Conservation (phyloP, 2,888 invertebrate genomes). For the Synergus japonicus region DNA sequence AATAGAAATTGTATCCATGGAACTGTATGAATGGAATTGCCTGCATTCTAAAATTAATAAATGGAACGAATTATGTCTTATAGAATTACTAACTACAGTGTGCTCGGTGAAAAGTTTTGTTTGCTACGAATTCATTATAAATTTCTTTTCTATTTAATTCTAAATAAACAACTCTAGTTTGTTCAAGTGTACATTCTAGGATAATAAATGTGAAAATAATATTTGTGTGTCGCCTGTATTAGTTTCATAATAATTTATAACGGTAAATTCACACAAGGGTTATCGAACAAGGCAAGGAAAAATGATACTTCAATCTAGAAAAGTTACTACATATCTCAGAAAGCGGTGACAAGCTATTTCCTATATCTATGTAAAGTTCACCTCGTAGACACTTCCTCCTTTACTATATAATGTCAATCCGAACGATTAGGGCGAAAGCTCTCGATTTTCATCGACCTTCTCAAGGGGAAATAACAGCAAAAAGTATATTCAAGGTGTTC, state of each 20-base stretch:
- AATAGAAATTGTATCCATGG: no score
- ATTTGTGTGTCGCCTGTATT: slow-evolving; percentile 11
- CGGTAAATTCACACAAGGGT: not conserved
- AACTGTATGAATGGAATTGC: no score
- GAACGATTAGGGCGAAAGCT: slow-evolving; percentile 13
- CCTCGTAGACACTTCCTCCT: not conserved
- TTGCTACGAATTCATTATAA: slow-evolving; percentile 17
- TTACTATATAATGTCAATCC: not conserved
- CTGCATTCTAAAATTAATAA: no score
- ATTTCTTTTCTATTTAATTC: not conserved
- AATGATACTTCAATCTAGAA: slow-evolving; percentile 14
- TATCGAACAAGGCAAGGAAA: slow-evolving; percentile 11
- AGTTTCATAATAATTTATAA: slow-evolving; percentile 11
- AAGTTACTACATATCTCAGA: not conserved
- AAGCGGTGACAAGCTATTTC: slow-evolving; percentile 21
- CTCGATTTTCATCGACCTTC: slow-evolving; percentile 16
- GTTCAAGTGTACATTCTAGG: slow-evolving; percentile 5
- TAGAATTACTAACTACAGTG: not conserved
- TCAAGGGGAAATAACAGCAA: not conserved
- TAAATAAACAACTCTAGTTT: slow-evolving; percentile 24
- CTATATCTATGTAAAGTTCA: not conserved
- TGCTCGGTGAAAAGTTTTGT: not conserved
- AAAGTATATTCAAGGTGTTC: no score
- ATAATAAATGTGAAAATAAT: slow-evolving; percentile 14
- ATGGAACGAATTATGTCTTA: slow-evolving; percentile 6